A percentile compares a stretch with the other conserved stretches of the same genome.
Evolutionary conservation across 2,888 invertebrate genomes (phyloP).

Genomic region (Aspidiotus rigidus): DNA sequence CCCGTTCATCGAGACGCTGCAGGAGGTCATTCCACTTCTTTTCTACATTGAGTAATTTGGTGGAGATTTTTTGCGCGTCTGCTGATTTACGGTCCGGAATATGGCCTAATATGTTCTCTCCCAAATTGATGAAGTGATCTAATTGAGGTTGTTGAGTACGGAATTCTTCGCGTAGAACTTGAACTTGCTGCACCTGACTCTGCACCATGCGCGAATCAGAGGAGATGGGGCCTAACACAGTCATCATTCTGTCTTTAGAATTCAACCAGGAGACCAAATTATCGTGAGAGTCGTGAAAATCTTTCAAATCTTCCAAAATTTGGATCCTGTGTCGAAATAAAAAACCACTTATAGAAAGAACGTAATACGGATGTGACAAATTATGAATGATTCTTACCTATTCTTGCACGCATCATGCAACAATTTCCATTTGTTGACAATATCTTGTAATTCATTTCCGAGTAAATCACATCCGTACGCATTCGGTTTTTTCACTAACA

Average conservation of each 20-base stretch:
- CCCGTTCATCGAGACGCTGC: constrained; percentile 74
- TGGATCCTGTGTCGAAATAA: constrained; percentile 47
- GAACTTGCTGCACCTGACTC: constrained; percentile 85
- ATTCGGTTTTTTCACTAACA: constrained; percentile 72
- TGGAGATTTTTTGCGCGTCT: constrained; percentile 58
- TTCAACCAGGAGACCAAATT: constrained; percentile 76
- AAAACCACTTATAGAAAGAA: neutral
- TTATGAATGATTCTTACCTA: constrained; percentile 44
- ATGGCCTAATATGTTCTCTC: constrained; percentile 59
- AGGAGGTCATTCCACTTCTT: constrained; percentile 51
- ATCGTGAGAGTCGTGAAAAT: constrained; percentile 82
- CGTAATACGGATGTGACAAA: neutral
- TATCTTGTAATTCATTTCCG: constrained; percentile 73
- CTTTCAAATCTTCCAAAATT: constrained; percentile 76
- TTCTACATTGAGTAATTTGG: constrained; percentile 62
- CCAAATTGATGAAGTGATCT: constrained; percentile 72
- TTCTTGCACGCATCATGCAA: constrained; percentile 72
- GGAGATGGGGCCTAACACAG: constrained; percentile 89
- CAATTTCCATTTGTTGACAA: constrained; percentile 75
- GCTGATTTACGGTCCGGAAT: constrained; percentile 47
- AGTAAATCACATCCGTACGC: constrained; percentile 74
- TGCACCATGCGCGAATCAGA: constrained; percentile 92
- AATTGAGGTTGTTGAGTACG: constrained; percentile 83
- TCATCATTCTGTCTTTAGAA: constrained; percentile 91
- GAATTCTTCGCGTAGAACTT: constrained; percentile 86